Base-by-base conservation (phyloP, 2,113 vertebrate genomes). In the Entomyzon cyanotis region DNA sequence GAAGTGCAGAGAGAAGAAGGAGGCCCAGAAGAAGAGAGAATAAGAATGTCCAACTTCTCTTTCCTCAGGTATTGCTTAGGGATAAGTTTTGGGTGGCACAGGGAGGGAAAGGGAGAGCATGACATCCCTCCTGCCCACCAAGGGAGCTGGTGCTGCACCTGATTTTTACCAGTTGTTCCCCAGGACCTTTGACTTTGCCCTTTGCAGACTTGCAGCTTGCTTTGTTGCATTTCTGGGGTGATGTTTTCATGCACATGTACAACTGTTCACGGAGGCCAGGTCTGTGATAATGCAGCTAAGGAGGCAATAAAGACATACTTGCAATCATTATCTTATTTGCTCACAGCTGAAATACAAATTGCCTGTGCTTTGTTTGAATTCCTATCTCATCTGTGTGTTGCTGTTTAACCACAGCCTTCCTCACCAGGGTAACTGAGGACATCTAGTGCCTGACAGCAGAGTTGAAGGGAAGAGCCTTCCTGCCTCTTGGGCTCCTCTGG, bases 391-490 rank as follows among this genome's bases (percentile, higher is more conserved):
- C 49, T 64, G 7, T 6, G 44, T 14, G 39, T 25, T 67, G 70
- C 68, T 31, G 30, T 41, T 52, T 6, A 33, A 83, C 35, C 37
- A 4, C 58, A 35, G 68, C 53, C 27, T 83, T 84, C 49, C 62
- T 89, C 50, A 5, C 7, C 59, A 90, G 79, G 93, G 24, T 39
- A 44, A 21, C 58, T 13, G 97, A 81, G 96, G 98, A 82, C 98
- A 93, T 89, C 97, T 97, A 93, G 94, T 64, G 98, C 82, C 73
- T 24, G 4, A 4, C 14, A 23, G 58, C 30, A 41, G 71, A 55
- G 74, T 17, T 83, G 86, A 71, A 63, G 37, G 44, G 50, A 70
- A 50, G 33, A 80, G 41, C 47, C 13, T 69, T 52, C 55, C n/a
- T 10, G 9, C 44, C 28, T 30, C 62, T 14, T 4, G 2, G 15